Evolutionary conservation across 2,797 vertebrate species (phyloP), one percentile per base, ranked within the genome.

Genomic region (Pelochelys cantorii): DNA sequence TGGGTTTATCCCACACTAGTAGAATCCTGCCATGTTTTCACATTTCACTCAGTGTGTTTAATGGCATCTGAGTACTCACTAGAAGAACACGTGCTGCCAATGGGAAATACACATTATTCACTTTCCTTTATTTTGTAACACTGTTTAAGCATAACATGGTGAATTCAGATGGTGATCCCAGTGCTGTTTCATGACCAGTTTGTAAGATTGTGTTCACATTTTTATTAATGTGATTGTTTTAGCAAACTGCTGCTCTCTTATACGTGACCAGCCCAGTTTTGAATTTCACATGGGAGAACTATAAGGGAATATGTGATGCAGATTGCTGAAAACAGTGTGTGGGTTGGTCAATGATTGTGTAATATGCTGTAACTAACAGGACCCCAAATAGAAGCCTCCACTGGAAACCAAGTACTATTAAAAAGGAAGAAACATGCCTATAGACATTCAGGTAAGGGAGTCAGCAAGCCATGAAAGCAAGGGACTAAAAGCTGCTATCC

Each of bases 121-220:
- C 85, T 78, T 79, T 89, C 56, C 68, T 92, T 86, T 84, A 9
- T 79, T 34, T 79, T 34, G 93, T 89, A 74, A 54, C 2, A 3
- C 74, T 42, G 17, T 52, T 29, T 25, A 79, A 87, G 54, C 83
- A 55, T 1, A 90, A 37, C 68, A 87, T 71, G 52, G 14, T 59
- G 90, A 42, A 90, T 93, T 92, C 86, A 60, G 86, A 71, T 79
- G 79, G 91, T 93, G 88, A 89, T 83, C 92, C 6, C 18, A 80
- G 87, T 91, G 89, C 0, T 0, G 86, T 27, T 83, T 80, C 71
- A n/a, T 37, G n/a, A 37, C 65, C n/a, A 68, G n/a, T 68, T 68
- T 34, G 81, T 34, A 60, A 79, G 81, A 57, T 71, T 78, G 86
- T 89, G 62, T 87, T 95, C 88, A 93, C 48, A 37, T 6, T 78